A percentile compares a stretch with the other conserved stretches of the same genome.
These are phyloP conservation scores for Macrosiphum euphorbiae DNA, from an alignment of 2,888 invertebrate genomes.

Conservation along the genomic window DNA sequence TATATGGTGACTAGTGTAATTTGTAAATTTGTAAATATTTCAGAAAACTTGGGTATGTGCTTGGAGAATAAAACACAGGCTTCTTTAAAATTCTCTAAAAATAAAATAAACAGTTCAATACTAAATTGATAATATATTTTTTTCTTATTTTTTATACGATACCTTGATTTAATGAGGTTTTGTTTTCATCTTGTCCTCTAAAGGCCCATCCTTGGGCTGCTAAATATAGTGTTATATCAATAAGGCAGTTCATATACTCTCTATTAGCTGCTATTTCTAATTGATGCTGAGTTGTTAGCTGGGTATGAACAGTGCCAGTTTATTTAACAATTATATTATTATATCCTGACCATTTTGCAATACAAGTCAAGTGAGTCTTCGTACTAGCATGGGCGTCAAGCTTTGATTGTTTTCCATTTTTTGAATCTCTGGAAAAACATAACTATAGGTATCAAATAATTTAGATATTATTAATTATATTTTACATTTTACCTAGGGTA, in stretches of 20 bases:
- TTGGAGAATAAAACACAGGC: too few species aligned
- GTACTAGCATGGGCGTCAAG: not conserved
- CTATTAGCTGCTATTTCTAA: not conserved
- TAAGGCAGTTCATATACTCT: not conserved
- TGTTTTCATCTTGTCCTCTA: too few species aligned
- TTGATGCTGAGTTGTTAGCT: not conserved
- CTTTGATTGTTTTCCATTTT: not conserved
- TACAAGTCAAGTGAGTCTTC: not conserved
- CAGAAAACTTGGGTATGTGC: not conserved
- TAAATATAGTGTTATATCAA: not conserved
- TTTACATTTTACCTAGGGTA: too few species aligned
- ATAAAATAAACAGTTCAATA: too few species aligned
- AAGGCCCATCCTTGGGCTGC: slow-evolving; percentile 2
- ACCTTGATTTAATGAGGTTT: too few species aligned
- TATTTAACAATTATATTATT: not conserved
- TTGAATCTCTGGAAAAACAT: not conserved
- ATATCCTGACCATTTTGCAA: not conserved
- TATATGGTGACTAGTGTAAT: not conserved
- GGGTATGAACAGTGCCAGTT: not conserved
- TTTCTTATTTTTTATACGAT: too few species aligned
- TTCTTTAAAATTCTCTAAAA: too few species aligned
- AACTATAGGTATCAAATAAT: not conserved
- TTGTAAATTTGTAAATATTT: not conserved
- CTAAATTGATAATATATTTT: too few species aligned
- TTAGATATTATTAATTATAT: too few species aligned